Evolutionary conservation across 2,113 vertebrate species (phyloP).

Genomic region (Thermophis baileyi): DNA sequence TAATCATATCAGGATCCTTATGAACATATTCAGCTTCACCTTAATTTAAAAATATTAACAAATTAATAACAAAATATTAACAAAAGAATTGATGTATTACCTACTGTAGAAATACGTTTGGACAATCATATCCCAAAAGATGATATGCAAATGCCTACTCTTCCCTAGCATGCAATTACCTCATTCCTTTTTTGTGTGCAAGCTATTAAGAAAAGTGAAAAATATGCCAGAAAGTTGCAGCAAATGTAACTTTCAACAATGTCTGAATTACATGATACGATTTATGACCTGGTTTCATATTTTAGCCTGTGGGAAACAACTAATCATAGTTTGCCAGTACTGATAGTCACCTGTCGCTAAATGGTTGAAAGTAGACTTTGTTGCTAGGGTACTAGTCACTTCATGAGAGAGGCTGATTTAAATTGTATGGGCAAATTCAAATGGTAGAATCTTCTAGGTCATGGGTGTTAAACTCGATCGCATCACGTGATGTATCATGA

Average conservation of each 20-base stretch:
- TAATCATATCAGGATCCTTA: not conserved
- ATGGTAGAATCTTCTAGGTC: not conserved
- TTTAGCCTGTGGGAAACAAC: not conserved
- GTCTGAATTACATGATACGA: not conserved
- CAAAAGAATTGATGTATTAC: not conserved
- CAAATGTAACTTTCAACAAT: not conserved
- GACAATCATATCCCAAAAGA: not conserved
- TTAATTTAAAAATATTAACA: not conserved
- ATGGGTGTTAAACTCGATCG: too few relatives aligned
- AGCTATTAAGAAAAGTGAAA: not conserved
- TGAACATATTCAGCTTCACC: not conserved
- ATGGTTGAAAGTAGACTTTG: not conserved
- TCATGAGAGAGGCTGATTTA: conserved; percentile 36
- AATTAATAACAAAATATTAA: not conserved
- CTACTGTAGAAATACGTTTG: not conserved
- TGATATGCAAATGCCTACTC: not conserved
- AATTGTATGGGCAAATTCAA: conserved; percentile 14
- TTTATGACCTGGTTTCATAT: not conserved
- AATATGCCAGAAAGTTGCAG: not conserved
- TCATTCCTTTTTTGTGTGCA: not conserved
- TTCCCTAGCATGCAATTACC: not conserved
- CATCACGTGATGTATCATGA: too few relatives aligned
- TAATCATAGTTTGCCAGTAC: not conserved
- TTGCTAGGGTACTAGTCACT: conserved; percentile 28
- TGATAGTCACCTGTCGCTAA: not conserved